These are phyloP conservation scores for Amphiura filiformis DNA, from an alignment of 35 echinoderm and acorn worm species.

Conservation along the genomic window DNA sequence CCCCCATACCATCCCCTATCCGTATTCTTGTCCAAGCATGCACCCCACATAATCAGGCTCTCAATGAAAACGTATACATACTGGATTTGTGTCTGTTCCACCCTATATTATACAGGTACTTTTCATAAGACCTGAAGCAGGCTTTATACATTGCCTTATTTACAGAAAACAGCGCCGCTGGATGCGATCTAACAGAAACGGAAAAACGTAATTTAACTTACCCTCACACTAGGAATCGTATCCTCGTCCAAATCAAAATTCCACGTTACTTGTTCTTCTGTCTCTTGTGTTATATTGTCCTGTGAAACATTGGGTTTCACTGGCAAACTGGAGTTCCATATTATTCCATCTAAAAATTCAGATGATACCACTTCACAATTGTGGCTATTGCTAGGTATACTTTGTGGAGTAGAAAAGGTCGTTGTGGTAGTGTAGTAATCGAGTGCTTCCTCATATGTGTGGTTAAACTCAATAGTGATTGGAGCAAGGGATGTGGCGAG, in stretches of 20 bases:
- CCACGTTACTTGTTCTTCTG: background rate
- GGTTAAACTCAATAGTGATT: background rate
- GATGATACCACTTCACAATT: background rate
- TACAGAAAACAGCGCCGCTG: no score
- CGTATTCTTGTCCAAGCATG: no score
- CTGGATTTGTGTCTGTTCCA: no score
- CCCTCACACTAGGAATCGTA: background rate
- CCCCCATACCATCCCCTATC: no score
- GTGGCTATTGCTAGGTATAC: background rate
- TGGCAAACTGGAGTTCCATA: background rate
- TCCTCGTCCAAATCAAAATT: background rate
- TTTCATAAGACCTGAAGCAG: no score
- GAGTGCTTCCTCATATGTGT: background rate
- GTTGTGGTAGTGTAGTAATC: background rate
- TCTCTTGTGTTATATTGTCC: background rate
- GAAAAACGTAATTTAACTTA: background rate
- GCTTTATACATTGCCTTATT: no score
- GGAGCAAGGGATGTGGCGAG: background rate
- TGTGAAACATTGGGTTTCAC: background rate
- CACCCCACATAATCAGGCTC: no score
- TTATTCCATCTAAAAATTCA: background rate
- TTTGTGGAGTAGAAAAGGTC: background rate
- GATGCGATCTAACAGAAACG: no score
- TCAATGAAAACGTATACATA: no score
- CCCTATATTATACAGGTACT: no score